phyloP scores from a whole-genome alignment of 2,888 invertebrate genomes.

The Morpho helenor region DNA sequence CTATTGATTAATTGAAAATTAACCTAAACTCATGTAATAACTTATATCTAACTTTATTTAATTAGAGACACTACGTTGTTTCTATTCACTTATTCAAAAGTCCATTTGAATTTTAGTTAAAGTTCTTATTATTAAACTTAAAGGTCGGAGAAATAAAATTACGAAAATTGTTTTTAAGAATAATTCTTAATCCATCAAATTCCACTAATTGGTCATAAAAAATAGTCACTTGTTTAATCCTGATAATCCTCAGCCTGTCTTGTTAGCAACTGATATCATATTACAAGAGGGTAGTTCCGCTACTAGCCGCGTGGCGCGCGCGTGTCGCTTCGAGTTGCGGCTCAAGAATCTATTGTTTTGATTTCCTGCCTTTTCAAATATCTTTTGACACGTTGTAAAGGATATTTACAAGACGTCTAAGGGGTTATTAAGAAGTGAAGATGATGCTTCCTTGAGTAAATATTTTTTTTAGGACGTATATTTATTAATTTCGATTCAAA shows the following conservation, averaged over 20 bases:
- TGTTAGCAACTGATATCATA: conserved; percentile 18
- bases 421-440: conserved; percentile 2
- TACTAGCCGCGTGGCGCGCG: conserved; percentile 55
- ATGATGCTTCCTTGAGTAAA: background rate
- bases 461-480: no score
- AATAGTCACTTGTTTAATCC: conserved; percentile 5
- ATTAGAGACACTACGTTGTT: no score
- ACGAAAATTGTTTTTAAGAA: no score
- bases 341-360: conserved; percentile 32
- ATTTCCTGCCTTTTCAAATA: conserved; percentile 29
- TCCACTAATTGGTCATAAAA: conserved; percentile 7
- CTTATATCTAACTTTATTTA: no score
- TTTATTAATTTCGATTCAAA: no score
- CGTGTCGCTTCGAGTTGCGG: conserved; percentile 38
- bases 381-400: conserved; percentile 13
- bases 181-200: background rate
- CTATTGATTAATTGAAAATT: no score
- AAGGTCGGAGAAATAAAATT: no score
- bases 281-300: conserved; percentile 50
- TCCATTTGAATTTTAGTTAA: no score
- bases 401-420: conserved; percentile 10
- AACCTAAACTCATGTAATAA: no score
- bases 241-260: conserved; percentile 8
- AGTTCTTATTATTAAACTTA: no score
- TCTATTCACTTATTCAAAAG: no score